These are phyloP conservation scores for Labia minor DNA, from an alignment of 2,888 invertebrate species.

Conservation along the genomic window DNA sequence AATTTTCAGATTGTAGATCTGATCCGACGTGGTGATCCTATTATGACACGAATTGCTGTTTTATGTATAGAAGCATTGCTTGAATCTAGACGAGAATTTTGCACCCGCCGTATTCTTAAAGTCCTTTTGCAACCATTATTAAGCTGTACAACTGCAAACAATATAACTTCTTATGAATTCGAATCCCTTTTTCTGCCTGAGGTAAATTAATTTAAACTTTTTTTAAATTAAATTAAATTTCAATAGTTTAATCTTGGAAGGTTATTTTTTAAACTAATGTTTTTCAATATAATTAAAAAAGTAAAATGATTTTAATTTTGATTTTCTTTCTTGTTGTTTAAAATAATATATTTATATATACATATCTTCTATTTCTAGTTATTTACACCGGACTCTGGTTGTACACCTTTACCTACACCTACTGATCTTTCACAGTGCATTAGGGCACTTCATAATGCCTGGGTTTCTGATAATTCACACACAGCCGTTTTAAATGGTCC, in stretches of 20 bases:
- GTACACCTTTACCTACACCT: background rate
- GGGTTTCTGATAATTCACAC: background rate
- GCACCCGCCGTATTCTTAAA: constrained; percentile 36
- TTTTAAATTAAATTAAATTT: background rate
- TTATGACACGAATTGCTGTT: constrained; percentile 37
- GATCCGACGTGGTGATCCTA: constrained; percentile 23
- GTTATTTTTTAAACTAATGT: no score
- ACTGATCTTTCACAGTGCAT: background rate
- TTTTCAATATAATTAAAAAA: no score
- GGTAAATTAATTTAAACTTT: background rate
- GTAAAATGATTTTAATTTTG: no score
- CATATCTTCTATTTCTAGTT: no score
- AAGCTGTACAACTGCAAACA: constrained; percentile 13
- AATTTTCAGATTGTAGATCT: constrained; percentile 26
- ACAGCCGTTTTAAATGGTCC: background rate
- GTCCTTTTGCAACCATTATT: constrained; percentile 33
- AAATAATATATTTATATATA: no score
- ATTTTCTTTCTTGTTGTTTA: no score
- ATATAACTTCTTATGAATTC: background rate
- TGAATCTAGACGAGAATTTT: constrained; percentile 40
- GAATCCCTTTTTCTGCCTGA: background rate
- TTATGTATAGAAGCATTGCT: constrained; percentile 45
- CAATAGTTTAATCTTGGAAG: no score
- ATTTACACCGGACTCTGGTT: background rate
- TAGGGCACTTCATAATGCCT: background rate